A percentile compares a stretch with the other conserved stretches of the same genome.
phyloP scores from a whole-genome alignment of 1,140 invertebrate species.

The Solenopsis fugax region DNA sequence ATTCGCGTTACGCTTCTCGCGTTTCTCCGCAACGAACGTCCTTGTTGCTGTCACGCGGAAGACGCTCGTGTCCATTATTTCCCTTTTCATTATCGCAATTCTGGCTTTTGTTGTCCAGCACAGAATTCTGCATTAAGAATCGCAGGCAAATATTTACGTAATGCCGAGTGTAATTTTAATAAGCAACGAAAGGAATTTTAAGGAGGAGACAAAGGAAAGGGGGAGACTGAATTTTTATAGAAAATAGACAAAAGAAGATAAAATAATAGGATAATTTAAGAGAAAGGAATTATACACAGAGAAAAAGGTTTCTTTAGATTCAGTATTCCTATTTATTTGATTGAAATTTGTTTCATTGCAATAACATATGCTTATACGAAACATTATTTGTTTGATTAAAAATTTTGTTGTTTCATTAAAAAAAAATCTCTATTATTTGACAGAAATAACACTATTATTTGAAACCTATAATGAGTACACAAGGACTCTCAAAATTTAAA shows the following conservation, averaged over 20 bases:
- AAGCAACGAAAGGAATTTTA: not conserved
- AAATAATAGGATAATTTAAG: not conserved
- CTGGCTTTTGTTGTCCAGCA: not conserved
- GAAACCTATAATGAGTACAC: too few relatives aligned
- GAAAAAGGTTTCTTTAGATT: too few relatives aligned
- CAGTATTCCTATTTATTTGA: too few relatives aligned
- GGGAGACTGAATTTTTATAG: not conserved
- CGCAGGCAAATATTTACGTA: conserved; percentile 27
- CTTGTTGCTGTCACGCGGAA: conserved; percentile 35
- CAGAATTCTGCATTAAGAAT: conserved; percentile 3
- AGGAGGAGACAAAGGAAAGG: not conserved
- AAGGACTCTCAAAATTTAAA: too few relatives aligned
- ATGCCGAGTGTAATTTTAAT: not conserved
- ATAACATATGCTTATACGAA: too few relatives aligned
- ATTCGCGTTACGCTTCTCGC: conserved; percentile 6
- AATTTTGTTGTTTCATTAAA: too few relatives aligned
- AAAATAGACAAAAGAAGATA: not conserved
- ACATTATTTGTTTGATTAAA: too few relatives aligned
- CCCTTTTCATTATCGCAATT: conserved; percentile 31
- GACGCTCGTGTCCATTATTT: conserved; percentile 32
- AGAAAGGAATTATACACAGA: not conserved
- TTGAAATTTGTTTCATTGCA: too few relatives aligned
- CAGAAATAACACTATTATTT: too few relatives aligned
- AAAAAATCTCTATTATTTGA: too few relatives aligned
- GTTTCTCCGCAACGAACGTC: conserved; percentile 1